Conservation (phyloP, 30 jellyfish, hydroid and myxozoan species). For the Rhopilema esculentum region DNA sequence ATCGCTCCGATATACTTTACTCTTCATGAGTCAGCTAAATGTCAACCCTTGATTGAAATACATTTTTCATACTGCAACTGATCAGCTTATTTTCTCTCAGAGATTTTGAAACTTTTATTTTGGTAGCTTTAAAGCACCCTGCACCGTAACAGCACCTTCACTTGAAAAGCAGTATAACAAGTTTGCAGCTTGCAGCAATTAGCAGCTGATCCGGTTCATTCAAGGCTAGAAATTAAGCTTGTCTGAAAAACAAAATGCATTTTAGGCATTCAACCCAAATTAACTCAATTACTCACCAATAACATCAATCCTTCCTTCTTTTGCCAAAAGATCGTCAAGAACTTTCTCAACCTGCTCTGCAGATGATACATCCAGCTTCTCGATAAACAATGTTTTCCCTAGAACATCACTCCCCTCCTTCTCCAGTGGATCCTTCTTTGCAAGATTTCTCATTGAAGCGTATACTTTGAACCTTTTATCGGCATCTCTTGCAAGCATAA, state of each 20-base stretch:
- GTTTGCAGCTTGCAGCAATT: too few relatives aligned
- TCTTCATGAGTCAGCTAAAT: not conserved
- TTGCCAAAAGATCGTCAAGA: conserved; percentile 33
- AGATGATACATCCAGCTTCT: conserved; percentile 48
- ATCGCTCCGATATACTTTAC: not conserved
- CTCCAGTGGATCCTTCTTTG: conserved; percentile 53
- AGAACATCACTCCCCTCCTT: conserved; percentile 39
- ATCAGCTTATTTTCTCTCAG: too few relatives aligned
- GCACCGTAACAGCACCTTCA: too few relatives aligned
- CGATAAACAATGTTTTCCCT: conserved; percentile 45
- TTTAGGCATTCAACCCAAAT: not conserved
- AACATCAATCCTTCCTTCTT: conserved; percentile 67
- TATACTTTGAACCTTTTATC: conserved; percentile 64
- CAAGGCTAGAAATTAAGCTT: not conserved
- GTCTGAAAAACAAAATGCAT: not conserved
- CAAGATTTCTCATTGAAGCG: conserved; percentile 74
- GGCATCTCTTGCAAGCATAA: conserved; percentile 62
- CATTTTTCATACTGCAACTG: too few relatives aligned
- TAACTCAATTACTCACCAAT: conserved; percentile 22
- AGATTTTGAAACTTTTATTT: too few relatives aligned
- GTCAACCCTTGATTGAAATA: too few relatives aligned
- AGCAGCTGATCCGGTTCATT: not conserved
- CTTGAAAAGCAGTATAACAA: too few relatives aligned
- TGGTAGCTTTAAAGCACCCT: too few relatives aligned
- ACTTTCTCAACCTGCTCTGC: conserved; percentile 50